These are phyloP conservation scores for Zaprionus obscuricornis DNA, from an alignment of 2,888 invertebrate genomes.

Conservation along the genomic window DNA sequence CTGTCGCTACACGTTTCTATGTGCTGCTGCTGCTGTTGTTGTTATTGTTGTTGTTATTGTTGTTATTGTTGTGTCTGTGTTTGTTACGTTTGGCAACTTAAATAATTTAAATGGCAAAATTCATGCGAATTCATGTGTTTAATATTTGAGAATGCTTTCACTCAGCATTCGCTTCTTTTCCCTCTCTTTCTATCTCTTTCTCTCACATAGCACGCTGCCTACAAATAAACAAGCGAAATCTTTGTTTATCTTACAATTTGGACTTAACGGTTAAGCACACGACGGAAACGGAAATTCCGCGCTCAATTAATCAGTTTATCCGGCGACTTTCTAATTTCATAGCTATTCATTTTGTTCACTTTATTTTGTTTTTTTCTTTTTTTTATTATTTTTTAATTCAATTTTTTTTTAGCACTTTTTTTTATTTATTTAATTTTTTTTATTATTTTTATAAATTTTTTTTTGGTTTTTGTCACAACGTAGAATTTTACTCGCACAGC, in stretches of 20 bases:
- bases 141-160: slow-evolving; percentile 58
- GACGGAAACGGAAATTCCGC: slow-evolving; percentile 59
- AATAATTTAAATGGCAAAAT: slow-evolving; percentile 72
- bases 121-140: slow-evolving; percentile 58
- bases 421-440: too few relatives aligned
- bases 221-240: slow-evolving; percentile 8
- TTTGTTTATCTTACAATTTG: slow-evolving; percentile 37
- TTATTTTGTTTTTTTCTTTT: too few relatives aligned
- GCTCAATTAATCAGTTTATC: slow-evolving; percentile 50
- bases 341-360: too few relatives aligned
- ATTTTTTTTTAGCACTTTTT: too few relatives aligned
- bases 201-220: too few relatives aligned
- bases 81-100: slow-evolving; percentile 63
- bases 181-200: not conserved
- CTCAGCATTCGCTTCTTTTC: slow-evolving; percentile 1
- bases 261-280: slow-evolving; percentile 37
- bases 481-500: too few relatives aligned
- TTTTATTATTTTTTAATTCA: too few relatives aligned
- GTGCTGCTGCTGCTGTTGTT: too few relatives aligned
- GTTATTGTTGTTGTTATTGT: too few relatives aligned
- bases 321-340: slow-evolving; percentile 42
- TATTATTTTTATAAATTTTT: too few relatives aligned
- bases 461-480: slow-evolving; percentile 16
- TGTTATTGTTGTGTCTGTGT: slow-evolving; percentile 2
- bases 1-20: too few relatives aligned